These are phyloP conservation scores for Labia minor DNA, from an alignment of 2,888 invertebrate species.

Conservation along the genomic window DNA sequence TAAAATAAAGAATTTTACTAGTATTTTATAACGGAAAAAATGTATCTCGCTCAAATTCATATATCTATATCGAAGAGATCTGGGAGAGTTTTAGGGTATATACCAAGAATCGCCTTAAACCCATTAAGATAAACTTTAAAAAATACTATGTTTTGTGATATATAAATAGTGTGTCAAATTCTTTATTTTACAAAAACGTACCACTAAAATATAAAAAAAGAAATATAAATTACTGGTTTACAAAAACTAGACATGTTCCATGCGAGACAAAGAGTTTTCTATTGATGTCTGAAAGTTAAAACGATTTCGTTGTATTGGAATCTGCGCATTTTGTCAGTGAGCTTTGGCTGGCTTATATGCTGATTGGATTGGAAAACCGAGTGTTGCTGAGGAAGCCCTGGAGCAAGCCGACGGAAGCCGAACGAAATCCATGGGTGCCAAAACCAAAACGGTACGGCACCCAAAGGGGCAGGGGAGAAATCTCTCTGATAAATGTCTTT, in stretches of 20 bases:
- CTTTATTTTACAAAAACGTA: no score
- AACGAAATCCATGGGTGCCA: background rate
- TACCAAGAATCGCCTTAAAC: no score
- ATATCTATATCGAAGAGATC: no score
- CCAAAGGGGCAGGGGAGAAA: background rate
- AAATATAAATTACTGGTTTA: background rate
- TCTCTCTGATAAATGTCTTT: slow-evolving; percentile 7
- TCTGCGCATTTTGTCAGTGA: background rate
- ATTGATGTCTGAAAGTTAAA: slow-evolving; percentile 8
- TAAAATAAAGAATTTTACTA: no score
- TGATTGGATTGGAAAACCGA: background rate
- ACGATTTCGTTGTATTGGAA: background rate
- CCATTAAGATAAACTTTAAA: no score
- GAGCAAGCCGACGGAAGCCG: background rate
- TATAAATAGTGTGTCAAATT: no score
- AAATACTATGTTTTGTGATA: no score
- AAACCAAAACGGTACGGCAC: background rate
- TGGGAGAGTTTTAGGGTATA: no score
- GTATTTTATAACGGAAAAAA: no score
- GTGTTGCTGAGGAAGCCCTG: no score
- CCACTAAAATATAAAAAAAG: background rate
- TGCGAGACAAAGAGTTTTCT: background rate
- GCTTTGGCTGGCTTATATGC: slow-evolving; percentile 13
- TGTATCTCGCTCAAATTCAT: no score
- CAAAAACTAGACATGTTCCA: background rate